Evolutionary conservation across 2,113 vertebrate genomes (phyloP).

Genomic region (Semicossyphus pulcher): DNA sequence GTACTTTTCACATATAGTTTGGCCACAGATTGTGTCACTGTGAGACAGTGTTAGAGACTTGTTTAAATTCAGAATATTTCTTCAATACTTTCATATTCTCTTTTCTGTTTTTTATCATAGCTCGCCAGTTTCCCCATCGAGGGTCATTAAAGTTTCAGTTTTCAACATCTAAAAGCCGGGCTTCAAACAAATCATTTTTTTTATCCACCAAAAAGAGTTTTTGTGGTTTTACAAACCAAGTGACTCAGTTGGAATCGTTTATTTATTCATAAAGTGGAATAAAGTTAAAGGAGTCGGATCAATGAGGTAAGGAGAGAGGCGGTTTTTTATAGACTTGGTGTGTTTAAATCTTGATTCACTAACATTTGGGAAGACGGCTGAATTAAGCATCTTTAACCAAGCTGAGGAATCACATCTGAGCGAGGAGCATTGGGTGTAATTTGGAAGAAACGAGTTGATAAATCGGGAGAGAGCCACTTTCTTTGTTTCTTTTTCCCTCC

Average conservation of each 20-base stretch:
- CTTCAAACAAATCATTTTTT: constrained; percentile 6
- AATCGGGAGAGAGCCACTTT: constrained; percentile 35
- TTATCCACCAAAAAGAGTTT: not conserved
- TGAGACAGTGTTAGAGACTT: no score
- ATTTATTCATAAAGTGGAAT: not conserved
- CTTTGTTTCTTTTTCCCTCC: constrained; percentile 23
- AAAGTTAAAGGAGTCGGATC: not conserved
- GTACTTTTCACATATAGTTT: no score
- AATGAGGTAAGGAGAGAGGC: not conserved
- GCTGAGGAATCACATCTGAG: not conserved
- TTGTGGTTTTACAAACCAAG: constrained; percentile 6
- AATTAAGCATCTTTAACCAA: not conserved
- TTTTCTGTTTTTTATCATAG: not conserved
- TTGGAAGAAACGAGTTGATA: constrained; percentile 18
- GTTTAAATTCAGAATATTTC: no score
- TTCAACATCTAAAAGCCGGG: not conserved
- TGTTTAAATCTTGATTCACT: not conserved
- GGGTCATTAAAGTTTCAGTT: constrained; percentile 19
- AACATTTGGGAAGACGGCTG: not conserved
- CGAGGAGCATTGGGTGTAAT: not conserved
- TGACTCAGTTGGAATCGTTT: not conserved
- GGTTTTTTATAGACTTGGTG: not conserved
- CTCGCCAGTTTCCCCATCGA: not conserved
- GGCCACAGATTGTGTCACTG: no score
- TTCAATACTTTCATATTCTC: no score